These are phyloP conservation scores for Thereva unica DNA, from an alignment of 2,888 invertebrate species.

Conservation along the genomic window DNA sequence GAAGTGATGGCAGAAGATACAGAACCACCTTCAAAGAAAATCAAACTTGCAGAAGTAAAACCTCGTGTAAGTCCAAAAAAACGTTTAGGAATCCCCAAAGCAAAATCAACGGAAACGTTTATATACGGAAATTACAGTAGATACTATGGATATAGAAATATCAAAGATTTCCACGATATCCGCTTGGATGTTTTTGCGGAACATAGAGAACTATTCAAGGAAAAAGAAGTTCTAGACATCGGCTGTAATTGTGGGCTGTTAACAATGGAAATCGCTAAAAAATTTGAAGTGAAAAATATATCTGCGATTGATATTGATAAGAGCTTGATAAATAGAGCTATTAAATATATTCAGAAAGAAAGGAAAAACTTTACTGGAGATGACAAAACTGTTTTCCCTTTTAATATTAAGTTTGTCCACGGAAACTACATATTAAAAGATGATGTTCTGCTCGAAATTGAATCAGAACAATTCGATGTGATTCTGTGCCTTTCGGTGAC, in stretches of 20 bases:
- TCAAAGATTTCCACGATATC: slow-evolving; percentile 67
- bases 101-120: slow-evolving; percentile 44
- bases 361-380: slow-evolving; percentile 19
- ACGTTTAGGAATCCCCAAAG: not conserved
- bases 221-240: slow-evolving; percentile 79
- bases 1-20: not conserved
- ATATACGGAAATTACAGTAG: slow-evolving; percentile 57
- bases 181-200: slow-evolving; percentile 68
- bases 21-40: not conserved
- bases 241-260: slow-evolving; percentile 88
- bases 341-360: slow-evolving; percentile 42
- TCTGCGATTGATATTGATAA: slow-evolving; percentile 85
- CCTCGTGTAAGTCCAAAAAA: not conserved
- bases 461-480: slow-evolving; percentile 78
- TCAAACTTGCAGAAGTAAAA: not conserved
- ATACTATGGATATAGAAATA: slow-evolving; percentile 85
- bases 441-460: slow-evolving; percentile 71
- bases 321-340: slow-evolving; percentile 63
- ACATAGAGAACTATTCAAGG: slow-evolving; percentile 69
- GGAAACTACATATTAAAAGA: slow-evolving; percentile 82
- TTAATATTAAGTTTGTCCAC: slow-evolving; percentile 75
- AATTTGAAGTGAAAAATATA: slow-evolving; percentile 70
- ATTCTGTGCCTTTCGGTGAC: slow-evolving; percentile 85
- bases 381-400: slow-evolving; percentile 63
- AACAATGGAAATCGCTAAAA: slow-evolving; percentile 74